A percentile compares a stretch with the other conserved stretches of the same genome.
phyloP scores from a whole-genome alignment of 2,797 vertebrate genomes.

The Crocidura indochinensis region DNA sequence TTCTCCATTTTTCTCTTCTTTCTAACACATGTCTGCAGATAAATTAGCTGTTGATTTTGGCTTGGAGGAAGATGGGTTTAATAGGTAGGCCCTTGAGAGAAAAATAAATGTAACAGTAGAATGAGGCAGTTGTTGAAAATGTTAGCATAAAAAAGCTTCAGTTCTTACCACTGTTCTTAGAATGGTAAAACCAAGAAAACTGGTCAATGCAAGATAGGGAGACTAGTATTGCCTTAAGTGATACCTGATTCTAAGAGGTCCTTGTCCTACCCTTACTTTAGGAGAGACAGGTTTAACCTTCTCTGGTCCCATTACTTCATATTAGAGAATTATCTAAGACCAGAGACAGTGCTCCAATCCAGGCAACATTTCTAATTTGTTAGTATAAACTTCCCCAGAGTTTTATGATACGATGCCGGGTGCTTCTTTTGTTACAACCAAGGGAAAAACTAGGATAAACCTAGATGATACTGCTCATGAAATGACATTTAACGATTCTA shows the following conservation, averaged over 20 bases:
- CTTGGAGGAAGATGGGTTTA: not conserved
- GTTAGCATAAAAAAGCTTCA: constrained; percentile 4
- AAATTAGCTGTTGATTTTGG: not conserved
- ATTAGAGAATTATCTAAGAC: no score
- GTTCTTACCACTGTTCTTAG: not conserved
- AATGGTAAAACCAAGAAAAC: not conserved
- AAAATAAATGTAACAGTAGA: not conserved
- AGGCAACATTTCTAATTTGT: no score
- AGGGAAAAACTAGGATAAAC: no score
- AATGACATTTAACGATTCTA: no score
- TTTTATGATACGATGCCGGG: no score
- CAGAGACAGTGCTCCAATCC: no score
- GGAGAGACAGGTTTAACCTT: not conserved
- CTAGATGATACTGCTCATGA: no score
- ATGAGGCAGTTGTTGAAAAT: not conserved
- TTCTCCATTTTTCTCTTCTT: not conserved
- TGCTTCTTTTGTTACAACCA: no score
- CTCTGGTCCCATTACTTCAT: not conserved
- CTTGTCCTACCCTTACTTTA: not conserved
- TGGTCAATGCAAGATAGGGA: not conserved
- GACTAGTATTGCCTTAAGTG: not conserved
- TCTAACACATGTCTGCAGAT: not conserved
- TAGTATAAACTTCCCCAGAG: no score
- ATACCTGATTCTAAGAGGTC: not conserved
- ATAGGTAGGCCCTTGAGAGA: not conserved